Conservation (phyloP, 2,888 invertebrate species). For the Pristionchus mayeri region DNA sequence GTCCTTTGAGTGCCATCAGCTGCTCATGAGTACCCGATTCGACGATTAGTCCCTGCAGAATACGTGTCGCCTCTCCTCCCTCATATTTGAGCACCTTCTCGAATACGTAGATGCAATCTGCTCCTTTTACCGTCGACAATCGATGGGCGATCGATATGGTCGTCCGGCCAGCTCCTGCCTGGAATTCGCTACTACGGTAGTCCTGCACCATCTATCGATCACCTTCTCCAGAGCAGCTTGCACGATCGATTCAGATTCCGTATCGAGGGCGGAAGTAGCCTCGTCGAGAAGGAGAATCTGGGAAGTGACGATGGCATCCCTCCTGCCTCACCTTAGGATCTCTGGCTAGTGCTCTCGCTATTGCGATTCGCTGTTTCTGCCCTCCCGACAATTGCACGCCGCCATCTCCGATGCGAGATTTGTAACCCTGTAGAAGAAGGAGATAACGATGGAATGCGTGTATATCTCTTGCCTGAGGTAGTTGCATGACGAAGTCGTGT, state of each 20-base stretch:
- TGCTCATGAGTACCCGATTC: conserved; percentile 85
- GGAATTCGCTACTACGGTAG: conserved; percentile 27
- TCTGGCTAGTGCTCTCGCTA: conserved; percentile 78
- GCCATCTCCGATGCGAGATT: conserved; percentile 77
- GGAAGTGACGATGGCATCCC: conserved; percentile 83
- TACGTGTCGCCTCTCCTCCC: neutral
- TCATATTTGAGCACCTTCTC: conserved; percentile 67
- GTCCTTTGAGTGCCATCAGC: conserved; percentile 82
- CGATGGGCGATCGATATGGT: conserved; percentile 79
- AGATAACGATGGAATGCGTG: neutral
- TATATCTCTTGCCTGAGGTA: conserved; percentile 69
- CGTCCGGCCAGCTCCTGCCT: conserved; percentile 75
- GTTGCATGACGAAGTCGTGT: conserved; percentile 76
- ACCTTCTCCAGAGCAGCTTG: conserved; percentile 84
- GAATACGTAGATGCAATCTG: conserved; percentile 78
- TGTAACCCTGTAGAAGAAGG: conserved; percentile 74
- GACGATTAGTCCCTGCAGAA: conserved; percentile 76
- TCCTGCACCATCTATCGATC: neutral
- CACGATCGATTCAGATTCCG: conserved; percentile 83
- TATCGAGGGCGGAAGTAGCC: conserved; percentile 61
- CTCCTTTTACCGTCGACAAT: conserved; percentile 79
- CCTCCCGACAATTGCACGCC: conserved; percentile 78
- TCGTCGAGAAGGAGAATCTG: conserved; percentile 79
- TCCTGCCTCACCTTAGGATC: conserved; percentile 82
- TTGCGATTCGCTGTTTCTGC: conserved; percentile 78